These are phyloP conservation scores for Xiphorhynchus erythropygius DNA, from an alignment of 2,797 vertebrate genomes.

Conservation along the genomic window DNA sequence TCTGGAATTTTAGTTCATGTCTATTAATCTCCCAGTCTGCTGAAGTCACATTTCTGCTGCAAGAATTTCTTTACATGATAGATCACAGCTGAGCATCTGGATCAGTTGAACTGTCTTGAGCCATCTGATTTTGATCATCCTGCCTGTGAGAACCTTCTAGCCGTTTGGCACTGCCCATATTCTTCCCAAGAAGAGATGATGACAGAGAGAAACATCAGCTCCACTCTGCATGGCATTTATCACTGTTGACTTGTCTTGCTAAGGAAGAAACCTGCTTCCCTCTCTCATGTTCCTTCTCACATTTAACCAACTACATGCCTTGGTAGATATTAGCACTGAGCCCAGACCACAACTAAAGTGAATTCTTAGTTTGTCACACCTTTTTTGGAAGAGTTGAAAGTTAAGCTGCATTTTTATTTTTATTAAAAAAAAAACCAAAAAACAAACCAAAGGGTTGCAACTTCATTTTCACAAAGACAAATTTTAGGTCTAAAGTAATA, in stretches of 20 bases:
- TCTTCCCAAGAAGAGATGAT: slow-evolving; percentile 9
- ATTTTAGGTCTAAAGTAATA: background rate
- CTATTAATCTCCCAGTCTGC: background rate
- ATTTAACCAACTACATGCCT: background rate
- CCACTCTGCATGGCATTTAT: background rate
- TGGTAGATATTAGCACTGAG: background rate
- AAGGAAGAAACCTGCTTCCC: background rate
- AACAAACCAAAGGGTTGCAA: background rate
- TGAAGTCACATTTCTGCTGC: background rate
- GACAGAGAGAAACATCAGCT: background rate
- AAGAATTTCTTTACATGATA: background rate
- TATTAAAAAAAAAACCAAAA: no score
- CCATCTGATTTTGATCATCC: background rate
- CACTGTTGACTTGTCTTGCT: background rate
- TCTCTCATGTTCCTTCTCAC: background rate
- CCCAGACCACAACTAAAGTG: background rate
- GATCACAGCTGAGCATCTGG: background rate
- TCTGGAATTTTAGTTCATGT: background rate
- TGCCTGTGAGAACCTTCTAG: background rate
- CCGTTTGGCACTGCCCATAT: background rate
- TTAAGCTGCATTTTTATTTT: background rate
- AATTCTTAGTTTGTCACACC: background rate
- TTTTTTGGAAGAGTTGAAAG: background rate
- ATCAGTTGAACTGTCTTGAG: background rate
- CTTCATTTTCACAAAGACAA: background rate